These are phyloP conservation scores for Bombus turneri DNA, from an alignment of 1,140 invertebrate genomes.

Conservation along the genomic window DNA sequence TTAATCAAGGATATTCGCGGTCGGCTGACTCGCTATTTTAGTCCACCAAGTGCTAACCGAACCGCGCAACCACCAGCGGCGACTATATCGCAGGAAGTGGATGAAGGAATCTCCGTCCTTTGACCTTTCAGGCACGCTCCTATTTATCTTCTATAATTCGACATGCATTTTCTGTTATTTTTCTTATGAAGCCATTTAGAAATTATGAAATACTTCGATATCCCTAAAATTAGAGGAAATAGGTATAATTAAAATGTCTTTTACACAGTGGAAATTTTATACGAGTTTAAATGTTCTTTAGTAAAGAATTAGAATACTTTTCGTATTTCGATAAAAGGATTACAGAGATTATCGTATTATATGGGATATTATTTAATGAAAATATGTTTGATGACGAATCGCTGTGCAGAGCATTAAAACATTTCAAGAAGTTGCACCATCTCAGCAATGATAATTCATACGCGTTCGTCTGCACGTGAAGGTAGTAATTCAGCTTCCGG, in stretches of 20 bases:
- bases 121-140: conserved; percentile 55
- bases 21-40: conserved; percentile 74
- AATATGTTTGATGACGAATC: neutral
- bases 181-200: too few species aligned
- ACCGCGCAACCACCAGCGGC: conserved; percentile 63
- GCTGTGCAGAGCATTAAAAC: neutral
- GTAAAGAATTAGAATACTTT: neutral
- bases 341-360: neutral
- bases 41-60: conserved; percentile 67
- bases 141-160: conserved; percentile 1
- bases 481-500: conserved; percentile 48
- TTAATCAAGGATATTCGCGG: conserved; percentile 80
- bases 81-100: conserved; percentile 69
- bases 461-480: neutral
- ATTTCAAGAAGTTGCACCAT: conserved; percentile 14
- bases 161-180: neutral
- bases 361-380: neutral
- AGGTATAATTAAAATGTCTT: neutral
- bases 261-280: neutral
- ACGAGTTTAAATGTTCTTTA: neutral
- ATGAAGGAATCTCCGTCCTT: conserved; percentile 68
- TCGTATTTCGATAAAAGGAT: neutral
- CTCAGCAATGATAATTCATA: conserved; percentile 32
- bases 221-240: neutral
- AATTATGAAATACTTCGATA: neutral